These are phyloP conservation scores for Lepidurus apus DNA, from an alignment of 1,140 invertebrate genomes.

Conservation along the genomic window DNA sequence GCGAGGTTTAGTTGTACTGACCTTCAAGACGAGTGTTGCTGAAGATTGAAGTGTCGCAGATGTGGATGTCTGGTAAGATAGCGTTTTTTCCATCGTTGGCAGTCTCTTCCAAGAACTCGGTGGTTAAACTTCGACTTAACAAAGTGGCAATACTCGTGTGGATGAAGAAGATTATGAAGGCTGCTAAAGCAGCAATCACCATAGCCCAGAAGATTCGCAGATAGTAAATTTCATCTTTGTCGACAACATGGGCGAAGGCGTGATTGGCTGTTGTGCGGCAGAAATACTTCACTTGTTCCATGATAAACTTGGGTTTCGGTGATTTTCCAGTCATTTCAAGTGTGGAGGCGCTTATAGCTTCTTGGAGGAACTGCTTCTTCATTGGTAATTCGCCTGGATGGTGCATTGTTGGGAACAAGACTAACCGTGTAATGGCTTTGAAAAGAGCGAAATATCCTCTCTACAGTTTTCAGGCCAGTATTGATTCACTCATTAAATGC, in stretches of 20 bases:
- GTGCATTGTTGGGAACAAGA: too few species aligned
- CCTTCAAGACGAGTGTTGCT: not conserved
- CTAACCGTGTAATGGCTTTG: too few species aligned
- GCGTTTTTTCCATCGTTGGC: not conserved
- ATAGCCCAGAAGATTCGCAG: not conserved
- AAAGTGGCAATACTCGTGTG: not conserved
- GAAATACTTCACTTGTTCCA: not conserved
- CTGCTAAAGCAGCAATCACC: not conserved
- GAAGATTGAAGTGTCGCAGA: not conserved
- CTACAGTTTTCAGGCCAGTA: too few species aligned
- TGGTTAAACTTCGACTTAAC: not conserved
- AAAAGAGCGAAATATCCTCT: too few species aligned
- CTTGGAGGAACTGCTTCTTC: too few species aligned
- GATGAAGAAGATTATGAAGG: not conserved
- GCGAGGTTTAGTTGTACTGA: not conserved
- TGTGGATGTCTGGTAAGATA: not conserved
- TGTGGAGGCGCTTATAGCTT: too few species aligned
- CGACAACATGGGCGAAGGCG: not conserved
- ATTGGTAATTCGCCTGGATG: too few species aligned
- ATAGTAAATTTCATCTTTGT: not conserved
- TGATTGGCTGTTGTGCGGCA: conserved; percentile 8
- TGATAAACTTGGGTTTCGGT: not conserved
- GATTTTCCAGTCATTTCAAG: not conserved
- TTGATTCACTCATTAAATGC: too few species aligned
- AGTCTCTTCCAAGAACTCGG: not conserved